phyloP scores from a whole-genome alignment of 2,888 invertebrate species.

The Tuta absoluta region DNA sequence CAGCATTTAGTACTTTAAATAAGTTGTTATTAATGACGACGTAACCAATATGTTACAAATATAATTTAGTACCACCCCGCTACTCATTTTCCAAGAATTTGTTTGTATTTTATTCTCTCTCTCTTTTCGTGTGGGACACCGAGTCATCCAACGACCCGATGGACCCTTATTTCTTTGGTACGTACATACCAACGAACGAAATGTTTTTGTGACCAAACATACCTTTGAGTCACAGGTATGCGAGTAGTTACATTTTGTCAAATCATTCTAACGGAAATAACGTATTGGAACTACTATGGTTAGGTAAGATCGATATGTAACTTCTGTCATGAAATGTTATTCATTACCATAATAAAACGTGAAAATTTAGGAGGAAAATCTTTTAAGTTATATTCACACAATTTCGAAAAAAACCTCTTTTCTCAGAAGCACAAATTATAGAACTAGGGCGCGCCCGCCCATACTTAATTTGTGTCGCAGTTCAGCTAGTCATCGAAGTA shows the following conservation, averaged over 20 bases:
- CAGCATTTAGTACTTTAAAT: background rate
- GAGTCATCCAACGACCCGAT: too few species aligned
- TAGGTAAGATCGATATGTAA: too few species aligned
- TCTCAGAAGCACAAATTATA: too few species aligned
- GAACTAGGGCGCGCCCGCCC: too few species aligned
- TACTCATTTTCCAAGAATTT: background rate
- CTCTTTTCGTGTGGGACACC: too few species aligned
- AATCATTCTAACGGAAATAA: background rate
- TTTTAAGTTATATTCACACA: background rate
- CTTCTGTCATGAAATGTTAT: too few species aligned
- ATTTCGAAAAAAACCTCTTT: background rate
- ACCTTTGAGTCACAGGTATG: background rate
- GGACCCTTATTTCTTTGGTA: background rate
- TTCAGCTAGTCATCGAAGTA: too few species aligned
- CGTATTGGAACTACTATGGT: too few species aligned
- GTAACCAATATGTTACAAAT: background rate
- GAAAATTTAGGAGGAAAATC: background rate
- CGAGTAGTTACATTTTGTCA: background rate
- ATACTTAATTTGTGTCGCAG: too few species aligned
- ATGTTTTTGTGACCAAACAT: background rate
- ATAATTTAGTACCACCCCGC: background rate
- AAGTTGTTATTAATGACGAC: background rate
- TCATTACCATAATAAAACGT: too few species aligned
- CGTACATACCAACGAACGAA: background rate
- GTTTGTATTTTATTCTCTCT: conserved; percentile 1